Percentiles rank a stretch among this genome's conserved stretches.
These are phyloP conservation scores for Zygogramma bicolorata DNA, from an alignment of 2,888 invertebrate species.

Conservation along the genomic window DNA sequence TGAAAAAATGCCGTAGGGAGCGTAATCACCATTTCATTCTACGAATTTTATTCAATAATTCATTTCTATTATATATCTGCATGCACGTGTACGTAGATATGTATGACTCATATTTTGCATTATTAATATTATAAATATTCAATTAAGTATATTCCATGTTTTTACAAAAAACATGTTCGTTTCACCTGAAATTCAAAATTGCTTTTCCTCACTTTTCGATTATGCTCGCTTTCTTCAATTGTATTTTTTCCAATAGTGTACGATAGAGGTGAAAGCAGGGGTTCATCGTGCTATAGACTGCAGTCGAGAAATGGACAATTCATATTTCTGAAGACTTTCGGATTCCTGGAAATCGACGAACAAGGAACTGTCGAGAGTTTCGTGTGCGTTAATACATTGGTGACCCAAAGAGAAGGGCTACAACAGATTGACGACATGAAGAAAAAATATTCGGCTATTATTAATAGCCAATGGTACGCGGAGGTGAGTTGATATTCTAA, in stretches of 20 bases:
- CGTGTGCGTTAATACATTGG: slow-evolving; percentile 86
- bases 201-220: too few relatives aligned
- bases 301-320: slow-evolving; percentile 86
- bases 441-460: slow-evolving; percentile 79
- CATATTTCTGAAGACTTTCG: slow-evolving; percentile 86
- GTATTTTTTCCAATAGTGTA: slow-evolving; percentile 75
- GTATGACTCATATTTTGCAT: too few relatives aligned
- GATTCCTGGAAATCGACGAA: slow-evolving; percentile 86
- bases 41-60: too few relatives aligned
- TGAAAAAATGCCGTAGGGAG: too few relatives aligned
- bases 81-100: too few relatives aligned
- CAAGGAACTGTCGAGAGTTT: slow-evolving; percentile 86
- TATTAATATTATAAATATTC: too few relatives aligned
- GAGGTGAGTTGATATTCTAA: not conserved
- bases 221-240: too few relatives aligned
- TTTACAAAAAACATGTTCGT: too few relatives aligned
- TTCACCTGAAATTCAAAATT: too few relatives aligned
- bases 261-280: slow-evolving; percentile 84
- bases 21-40: too few relatives aligned
- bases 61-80: too few relatives aligned
- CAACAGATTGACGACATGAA: slow-evolving; percentile 84
- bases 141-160: too few relatives aligned
- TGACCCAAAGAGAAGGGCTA: slow-evolving; percentile 80
- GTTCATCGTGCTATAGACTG: slow-evolving; percentile 88
- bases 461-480: slow-evolving; percentile 44